Evolutionary conservation across 2,888 invertebrate genomes (phyloP).

Genomic region (Thereva nobilitata): DNA sequence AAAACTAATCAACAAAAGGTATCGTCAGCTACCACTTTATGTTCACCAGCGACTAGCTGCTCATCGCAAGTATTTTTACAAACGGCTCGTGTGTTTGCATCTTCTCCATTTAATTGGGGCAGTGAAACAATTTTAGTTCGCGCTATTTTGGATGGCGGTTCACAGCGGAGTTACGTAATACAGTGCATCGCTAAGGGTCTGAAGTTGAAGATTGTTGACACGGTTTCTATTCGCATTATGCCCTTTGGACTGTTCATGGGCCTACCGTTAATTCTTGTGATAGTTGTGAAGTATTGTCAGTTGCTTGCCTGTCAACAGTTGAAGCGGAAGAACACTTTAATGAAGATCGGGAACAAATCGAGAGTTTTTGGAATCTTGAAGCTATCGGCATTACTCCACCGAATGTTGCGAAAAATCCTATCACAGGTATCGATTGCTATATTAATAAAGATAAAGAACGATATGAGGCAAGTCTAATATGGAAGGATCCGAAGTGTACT

Average conservation of each 20-base stretch:
- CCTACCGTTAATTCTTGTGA: background rate
- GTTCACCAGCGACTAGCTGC: background rate
- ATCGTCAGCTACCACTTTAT: conserved; percentile 6
- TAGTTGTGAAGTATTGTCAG: background rate
- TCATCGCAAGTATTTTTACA: background rate
- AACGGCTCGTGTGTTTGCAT: background rate
- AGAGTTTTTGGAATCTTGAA: conserved; percentile 11
- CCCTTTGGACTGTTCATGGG: conserved; percentile 3
- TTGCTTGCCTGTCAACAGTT: background rate
- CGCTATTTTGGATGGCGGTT: conserved; percentile 10
- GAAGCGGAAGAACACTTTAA: conserved; percentile 9
- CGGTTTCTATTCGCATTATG: background rate
- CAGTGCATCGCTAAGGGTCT: background rate
- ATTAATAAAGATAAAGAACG: background rate
- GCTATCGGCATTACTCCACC: background rate
- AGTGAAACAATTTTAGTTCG: background rate
- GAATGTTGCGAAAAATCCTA: background rate
- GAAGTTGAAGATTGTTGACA: conserved; percentile 1
- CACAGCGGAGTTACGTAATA: conserved; percentile 3
- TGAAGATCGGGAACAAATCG: background rate
- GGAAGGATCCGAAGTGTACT: conserved; percentile 1
- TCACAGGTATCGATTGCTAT: background rate
- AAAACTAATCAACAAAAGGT: background rate
- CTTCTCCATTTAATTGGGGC: background rate
- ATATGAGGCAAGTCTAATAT: conserved; percentile 7